Evolutionary conservation across 2,888 invertebrate genomes (phyloP).

Genomic region (Mamestra brassicae): DNA sequence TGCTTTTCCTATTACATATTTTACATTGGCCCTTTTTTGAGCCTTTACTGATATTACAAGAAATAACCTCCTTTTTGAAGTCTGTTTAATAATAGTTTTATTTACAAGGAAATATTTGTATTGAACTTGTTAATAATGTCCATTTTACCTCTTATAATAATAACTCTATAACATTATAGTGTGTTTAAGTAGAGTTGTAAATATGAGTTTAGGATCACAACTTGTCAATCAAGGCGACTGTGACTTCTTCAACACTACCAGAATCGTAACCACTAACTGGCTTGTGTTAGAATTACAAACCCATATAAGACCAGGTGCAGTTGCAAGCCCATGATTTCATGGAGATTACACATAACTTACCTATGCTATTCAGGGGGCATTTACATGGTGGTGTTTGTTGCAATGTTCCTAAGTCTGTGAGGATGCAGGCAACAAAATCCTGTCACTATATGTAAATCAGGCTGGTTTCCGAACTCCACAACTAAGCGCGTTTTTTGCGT

Average conservation of each 20-base stretch:
- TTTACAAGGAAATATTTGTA: constrained; percentile 1
- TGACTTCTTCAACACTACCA: not conserved
- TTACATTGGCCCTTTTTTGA: no score
- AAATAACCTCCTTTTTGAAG: not conserved
- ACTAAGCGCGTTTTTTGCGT: no score
- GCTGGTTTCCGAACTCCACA: no score
- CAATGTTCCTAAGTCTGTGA: no score
- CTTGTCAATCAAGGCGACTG: not conserved
- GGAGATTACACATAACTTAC: not conserved
- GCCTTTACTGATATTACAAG: no score
- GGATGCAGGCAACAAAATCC: no score
- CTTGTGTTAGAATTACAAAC: not conserved
- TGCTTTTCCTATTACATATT: no score
- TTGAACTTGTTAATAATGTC: not conserved
- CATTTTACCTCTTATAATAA: not conserved
- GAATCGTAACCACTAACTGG: not conserved
- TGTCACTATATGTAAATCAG: no score
- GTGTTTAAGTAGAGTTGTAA: not conserved
- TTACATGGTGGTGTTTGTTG: not conserved
- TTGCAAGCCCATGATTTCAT: not conserved
- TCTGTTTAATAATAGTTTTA: not conserved
- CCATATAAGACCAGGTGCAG: not conserved
- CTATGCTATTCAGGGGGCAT: not conserved
- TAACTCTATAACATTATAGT: not conserved
- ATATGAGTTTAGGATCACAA: not conserved